These are phyloP conservation scores for Pollimyrus isidori DNA, from an alignment of 2,113 vertebrate species.

Conservation along the genomic window DNA sequence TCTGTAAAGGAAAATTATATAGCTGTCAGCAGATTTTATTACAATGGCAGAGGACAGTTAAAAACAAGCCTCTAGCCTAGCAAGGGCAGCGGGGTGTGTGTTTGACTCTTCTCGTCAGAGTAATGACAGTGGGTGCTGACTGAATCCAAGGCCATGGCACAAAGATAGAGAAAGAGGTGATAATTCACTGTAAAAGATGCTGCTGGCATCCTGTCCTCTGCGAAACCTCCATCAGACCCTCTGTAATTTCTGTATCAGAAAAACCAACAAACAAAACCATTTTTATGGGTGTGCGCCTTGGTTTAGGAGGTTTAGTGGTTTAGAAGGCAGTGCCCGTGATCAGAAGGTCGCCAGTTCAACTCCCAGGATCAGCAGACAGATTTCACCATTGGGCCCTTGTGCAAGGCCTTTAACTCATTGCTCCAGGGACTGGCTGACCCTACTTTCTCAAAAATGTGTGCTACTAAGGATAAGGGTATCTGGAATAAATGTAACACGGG, in stretches of 20 bases:
- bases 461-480: neutral
- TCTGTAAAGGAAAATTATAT: neutral
- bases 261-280: neutral
- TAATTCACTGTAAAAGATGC: neutral
- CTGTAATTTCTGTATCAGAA: neutral
- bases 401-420: neutral
- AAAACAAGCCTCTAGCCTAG: neutral
- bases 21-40: neutral
- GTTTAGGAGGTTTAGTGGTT: neutral
- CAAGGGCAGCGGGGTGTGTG: neutral
- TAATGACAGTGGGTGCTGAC: neutral
- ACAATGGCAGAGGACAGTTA: neutral
- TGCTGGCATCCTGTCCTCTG: neutral
- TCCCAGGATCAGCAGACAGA: neutral
- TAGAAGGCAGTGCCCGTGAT: neutral
- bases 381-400: neutral
- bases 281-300: neutral
- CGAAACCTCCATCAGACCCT: neutral
- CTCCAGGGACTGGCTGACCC: neutral
- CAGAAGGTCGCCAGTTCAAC: neutral
- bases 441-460: neutral
- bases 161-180: neutral
- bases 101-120: slow-evolving; percentile 11
- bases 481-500: neutral
- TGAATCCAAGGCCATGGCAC: neutral